Conservation (phyloP, 2,113 vertebrate genomes). For the Anarrhichthys ocellatus region DNA sequence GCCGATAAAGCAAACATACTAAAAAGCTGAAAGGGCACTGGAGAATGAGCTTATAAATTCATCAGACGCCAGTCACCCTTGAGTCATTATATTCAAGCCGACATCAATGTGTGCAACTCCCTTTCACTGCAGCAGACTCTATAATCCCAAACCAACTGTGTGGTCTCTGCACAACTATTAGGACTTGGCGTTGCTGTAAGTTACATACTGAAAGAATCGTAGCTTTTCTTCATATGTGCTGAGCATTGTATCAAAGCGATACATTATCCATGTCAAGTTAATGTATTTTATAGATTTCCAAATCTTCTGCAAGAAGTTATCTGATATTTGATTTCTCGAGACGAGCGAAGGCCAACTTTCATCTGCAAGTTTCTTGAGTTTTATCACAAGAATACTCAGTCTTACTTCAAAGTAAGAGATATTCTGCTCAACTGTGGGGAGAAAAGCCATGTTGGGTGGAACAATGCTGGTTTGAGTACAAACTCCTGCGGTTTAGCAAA, state of each 20-base stretch:
- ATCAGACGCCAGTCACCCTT: constrained; percentile 6
- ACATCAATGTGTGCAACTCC: constrained; percentile 14
- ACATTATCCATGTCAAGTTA: neutral
- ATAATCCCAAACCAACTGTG: constrained; percentile 17
- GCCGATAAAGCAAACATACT: constrained; percentile 6
- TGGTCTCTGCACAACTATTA: constrained; percentile 21
- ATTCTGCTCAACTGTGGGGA: constrained; percentile 17
- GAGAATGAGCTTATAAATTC: constrained; percentile 21
- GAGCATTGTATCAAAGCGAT: neutral
- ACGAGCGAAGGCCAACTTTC: constrained; percentile 24
- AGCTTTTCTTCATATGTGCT: constrained; percentile 12
- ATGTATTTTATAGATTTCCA: neutral
- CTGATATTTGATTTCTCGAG: constrained; percentile 4
- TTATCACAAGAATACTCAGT: constrained; percentile 10
- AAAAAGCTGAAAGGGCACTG: neutral
- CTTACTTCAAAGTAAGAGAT: constrained; percentile 31
- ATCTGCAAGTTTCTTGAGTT: constrained; percentile 36
- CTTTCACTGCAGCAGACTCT: neutral
- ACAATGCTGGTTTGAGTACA: constrained; percentile 31
- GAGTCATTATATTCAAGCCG: constrained; percentile 27
- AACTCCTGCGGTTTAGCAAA: constrained; percentile 57
- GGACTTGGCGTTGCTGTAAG: neutral
- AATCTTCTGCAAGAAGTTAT: neutral
- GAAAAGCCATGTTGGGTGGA: constrained; percentile 24
- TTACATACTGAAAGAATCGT: neutral